Evolutionary conservation across 2,113 vertebrate genomes (phyloP).

Genomic region (Ploceus nigricollis): DNA sequence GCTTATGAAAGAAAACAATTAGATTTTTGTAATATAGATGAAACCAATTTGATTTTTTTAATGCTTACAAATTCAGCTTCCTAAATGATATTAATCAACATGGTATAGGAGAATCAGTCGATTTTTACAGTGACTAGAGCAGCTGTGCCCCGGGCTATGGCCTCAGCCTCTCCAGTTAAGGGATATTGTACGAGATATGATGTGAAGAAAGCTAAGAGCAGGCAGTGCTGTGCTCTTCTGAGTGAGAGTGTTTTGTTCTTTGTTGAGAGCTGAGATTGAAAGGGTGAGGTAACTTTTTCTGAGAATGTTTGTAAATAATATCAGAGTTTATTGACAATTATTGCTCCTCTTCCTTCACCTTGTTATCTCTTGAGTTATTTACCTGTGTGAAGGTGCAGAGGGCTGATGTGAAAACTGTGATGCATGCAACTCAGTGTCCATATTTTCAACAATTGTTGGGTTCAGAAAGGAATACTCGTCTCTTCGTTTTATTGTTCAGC

Average conservation of each 20-base stretch:
- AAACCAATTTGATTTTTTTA: conserved; percentile 2
- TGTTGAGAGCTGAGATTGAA: not conserved
- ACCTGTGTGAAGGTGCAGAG: not conserved
- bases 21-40: not conserved
- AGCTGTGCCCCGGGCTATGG: not conserved
- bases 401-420: not conserved
- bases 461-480: not conserved
- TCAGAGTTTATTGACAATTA: not conserved
- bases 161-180: not conserved
- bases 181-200: not conserved
- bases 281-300: not conserved
- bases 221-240: not conserved
- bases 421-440: not conserved
- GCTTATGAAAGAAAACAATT: not conserved
- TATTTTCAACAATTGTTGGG: not conserved
- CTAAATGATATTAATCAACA: not conserved
- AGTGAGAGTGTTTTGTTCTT: accelerated
- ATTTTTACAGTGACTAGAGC: not conserved
- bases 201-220: not conserved
- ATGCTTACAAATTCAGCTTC: not conserved
- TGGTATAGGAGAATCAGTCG: not conserved
- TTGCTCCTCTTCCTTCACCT: not conserved
- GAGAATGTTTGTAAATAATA: not conserved
- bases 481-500: not conserved
- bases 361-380: not conserved